Evolutionary conservation across 2,888 invertebrate species (phyloP).

Genomic region (Platynereis dumerilii): DNA sequence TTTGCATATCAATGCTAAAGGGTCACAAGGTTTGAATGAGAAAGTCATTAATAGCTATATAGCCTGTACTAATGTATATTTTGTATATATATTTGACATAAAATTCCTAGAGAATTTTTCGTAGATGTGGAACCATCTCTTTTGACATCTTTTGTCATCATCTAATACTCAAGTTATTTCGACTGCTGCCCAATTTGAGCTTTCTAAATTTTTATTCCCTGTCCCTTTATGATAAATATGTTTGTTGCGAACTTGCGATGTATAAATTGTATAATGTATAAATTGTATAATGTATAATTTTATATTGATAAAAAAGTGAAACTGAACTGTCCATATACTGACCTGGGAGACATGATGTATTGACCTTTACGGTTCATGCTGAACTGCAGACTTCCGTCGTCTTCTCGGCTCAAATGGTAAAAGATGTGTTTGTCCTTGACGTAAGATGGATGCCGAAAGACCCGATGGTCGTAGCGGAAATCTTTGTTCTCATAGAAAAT

Average conservation of each 20-base stretch:
- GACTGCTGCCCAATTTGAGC: too few species aligned
- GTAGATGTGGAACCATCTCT: too few species aligned
- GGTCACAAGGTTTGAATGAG: too few species aligned
- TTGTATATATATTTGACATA: too few species aligned
- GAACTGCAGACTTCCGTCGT: conserved; percentile 40
- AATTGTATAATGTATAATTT: neutral
- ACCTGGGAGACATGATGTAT: conserved; percentile 51
- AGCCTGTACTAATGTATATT: too few species aligned
- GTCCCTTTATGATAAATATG: too few species aligned
- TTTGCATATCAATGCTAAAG: neutral
- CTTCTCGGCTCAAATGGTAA: conserved; percentile 45
- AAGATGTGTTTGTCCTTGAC: conserved; percentile 48
- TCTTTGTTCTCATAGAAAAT: conserved; percentile 42
- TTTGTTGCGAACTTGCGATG: neutral
- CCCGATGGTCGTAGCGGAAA: conserved; percentile 42
- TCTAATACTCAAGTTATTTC: too few species aligned
- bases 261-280: neutral
- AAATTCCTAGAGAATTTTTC: too few species aligned
- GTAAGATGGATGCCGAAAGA: conserved; percentile 45
- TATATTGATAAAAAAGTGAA: neutral
- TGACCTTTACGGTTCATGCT: conserved; percentile 41
- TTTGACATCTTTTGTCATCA: too few species aligned
- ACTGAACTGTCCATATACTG: too few species aligned
- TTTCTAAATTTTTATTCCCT: too few species aligned
- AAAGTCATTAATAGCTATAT: too few species aligned